phyloP scores from a whole-genome alignment of 2,888 invertebrate genomes.

The Euplagia quadripunctaria region DNA sequence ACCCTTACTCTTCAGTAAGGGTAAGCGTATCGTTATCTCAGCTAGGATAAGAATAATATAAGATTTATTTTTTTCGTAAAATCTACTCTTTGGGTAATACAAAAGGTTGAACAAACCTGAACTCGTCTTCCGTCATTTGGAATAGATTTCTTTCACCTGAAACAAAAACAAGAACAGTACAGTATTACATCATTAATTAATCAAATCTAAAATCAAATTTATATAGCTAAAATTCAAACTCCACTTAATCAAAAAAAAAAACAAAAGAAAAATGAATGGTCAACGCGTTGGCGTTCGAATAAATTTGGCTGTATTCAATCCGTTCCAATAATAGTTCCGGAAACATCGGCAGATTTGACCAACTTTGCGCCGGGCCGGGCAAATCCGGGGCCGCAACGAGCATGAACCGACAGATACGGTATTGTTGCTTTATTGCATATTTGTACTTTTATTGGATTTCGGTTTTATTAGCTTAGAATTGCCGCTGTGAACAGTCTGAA shows the following conservation, averaged over 20 bases:
- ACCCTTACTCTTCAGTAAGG: too few species aligned
- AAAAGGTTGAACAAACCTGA: constrained; percentile 20
- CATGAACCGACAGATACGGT: constrained; percentile 39
- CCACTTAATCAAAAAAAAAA: not conserved
- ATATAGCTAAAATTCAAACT: constrained; percentile 14
- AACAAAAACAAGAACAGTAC: constrained; percentile 10
- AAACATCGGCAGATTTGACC: constrained; percentile 60
- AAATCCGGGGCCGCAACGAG: constrained; percentile 49
- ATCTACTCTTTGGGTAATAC: not conserved
- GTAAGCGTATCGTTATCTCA: too few species aligned
- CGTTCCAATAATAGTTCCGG: constrained; percentile 49
- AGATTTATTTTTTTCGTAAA: too few species aligned
- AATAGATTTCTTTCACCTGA: constrained; percentile 28
- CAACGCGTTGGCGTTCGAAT: constrained; percentile 41
- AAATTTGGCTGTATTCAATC: constrained; percentile 59
- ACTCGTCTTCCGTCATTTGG: constrained; percentile 42
- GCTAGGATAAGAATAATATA: too few species aligned
- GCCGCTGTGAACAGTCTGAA: not conserved
- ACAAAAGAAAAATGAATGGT: constrained; percentile 34
- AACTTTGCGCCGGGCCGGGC: constrained; percentile 56
- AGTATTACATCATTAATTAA: not conserved
- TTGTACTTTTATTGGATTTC: constrained; percentile 18
- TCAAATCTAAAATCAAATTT: not conserved
- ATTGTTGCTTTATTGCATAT: constrained; percentile 24
- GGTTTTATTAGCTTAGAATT: constrained; percentile 17